A percentile compares a stretch with the other conserved stretches of the same genome.
These are phyloP conservation scores for Bos taurus DNA, from an alignment of 2,113 vertebrate genomes.

Conservation along the genomic window DNA sequence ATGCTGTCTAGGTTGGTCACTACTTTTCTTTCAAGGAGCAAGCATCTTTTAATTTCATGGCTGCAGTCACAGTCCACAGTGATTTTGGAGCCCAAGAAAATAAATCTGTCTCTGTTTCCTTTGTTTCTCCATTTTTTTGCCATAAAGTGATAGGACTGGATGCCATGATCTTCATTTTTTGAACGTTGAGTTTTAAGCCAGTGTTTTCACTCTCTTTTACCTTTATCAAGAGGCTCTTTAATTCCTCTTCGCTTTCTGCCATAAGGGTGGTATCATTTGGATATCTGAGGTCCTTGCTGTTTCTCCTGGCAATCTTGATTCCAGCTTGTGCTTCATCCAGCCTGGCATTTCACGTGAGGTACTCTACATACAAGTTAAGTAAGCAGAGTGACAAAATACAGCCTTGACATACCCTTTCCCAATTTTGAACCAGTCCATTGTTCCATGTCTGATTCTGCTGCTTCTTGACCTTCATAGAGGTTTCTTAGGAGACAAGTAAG, in stretches of 20 bases:
- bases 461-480: neutral
- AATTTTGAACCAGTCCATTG: neutral
- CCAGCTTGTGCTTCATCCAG: neutral
- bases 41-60: neutral
- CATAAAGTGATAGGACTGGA: neutral
- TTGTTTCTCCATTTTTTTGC: neutral
- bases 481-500: neutral
- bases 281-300: neutral
- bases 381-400: neutral
- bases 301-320: neutral
- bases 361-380: neutral
- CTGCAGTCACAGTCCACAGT: neutral
- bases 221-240: neutral
- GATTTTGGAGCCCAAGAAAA: neutral
- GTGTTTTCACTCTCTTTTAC: neutral
- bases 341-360: fast-evolving
- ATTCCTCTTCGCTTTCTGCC: neutral
- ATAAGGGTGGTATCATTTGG: neutral
- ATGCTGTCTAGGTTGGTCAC: neutral
- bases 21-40: neutral
- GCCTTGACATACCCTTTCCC: neutral
- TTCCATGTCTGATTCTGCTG: neutral
- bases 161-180: neutral
- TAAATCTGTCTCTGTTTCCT: neutral
- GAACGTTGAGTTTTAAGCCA: neutral